Conservation (phyloP, 2,888 invertebrate genomes). For the Tetrapedia diversipes region DNA sequence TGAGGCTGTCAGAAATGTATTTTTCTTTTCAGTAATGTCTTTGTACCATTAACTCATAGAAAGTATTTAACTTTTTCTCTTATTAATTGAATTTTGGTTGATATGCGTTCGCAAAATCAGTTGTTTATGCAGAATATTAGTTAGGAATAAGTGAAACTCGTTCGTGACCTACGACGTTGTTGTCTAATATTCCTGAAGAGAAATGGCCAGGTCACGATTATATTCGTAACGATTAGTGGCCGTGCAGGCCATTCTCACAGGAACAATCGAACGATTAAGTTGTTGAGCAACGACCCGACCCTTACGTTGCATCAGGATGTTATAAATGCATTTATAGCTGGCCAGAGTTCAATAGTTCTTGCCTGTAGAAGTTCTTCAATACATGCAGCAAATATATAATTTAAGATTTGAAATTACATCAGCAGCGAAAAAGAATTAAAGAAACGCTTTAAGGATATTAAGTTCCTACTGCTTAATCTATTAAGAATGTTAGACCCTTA, state of each 20-base stretch:
- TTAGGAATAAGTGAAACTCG: conserved; percentile 14
- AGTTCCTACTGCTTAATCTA: no score
- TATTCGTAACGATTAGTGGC: conserved; percentile 41
- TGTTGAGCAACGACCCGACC: conserved; percentile 33
- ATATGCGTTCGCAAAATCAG: no score
- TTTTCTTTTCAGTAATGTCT: no score
- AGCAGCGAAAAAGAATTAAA: no score
- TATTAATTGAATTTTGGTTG: no score
- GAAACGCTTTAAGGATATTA: no score
- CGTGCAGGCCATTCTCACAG: conserved; percentile 38
- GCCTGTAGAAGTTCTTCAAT: neutral
- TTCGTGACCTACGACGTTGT: conserved; percentile 32
- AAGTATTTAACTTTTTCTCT: neutral
- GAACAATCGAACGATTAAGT: conserved; percentile 55
- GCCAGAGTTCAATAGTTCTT: conserved; percentile 16
- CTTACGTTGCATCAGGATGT: conserved; percentile 14
- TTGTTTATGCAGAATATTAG: neutral
- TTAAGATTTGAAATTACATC: no score
- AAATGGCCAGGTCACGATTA: conserved; percentile 44
- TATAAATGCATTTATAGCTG: conserved; percentile 23
- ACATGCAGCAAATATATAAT: neutral
- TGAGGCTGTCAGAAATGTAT: no score
- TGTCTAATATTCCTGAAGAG: conserved; percentile 16
- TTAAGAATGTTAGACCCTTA: no score
- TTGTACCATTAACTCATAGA: no score